These are phyloP conservation scores for Anoplius nigerrimus DNA, from an alignment of 2,888 invertebrate species.

Conservation along the genomic window DNA sequence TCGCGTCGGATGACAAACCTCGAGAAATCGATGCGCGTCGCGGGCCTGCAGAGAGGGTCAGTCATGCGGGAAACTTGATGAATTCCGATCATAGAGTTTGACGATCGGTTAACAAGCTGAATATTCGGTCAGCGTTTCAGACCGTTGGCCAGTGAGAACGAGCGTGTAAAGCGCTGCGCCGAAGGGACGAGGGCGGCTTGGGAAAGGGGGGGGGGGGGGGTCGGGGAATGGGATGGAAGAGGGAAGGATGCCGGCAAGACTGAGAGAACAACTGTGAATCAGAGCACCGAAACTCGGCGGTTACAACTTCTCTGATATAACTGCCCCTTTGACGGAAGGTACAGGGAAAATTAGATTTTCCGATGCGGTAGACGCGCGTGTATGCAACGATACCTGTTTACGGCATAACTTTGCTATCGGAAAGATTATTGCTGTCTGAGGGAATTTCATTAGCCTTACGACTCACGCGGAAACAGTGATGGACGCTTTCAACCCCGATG, in stretches of 20 bases:
- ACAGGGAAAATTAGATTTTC: constrained; percentile 26
- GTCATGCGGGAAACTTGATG: constrained; percentile 44
- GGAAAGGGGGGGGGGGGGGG: not conserved
- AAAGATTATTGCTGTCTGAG: constrained; percentile 8
- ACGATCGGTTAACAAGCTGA: constrained; percentile 60
- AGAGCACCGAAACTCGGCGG: constrained; percentile 28
- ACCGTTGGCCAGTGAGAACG: constrained; percentile 7
- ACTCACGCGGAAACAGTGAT: constrained; percentile 12
- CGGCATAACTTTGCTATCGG: constrained; percentile 39
- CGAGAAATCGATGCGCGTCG: constrained; percentile 32
- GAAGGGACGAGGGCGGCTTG: constrained; percentile 5
- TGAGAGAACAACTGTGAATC: constrained; percentile 20
- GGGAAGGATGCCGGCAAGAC: not conserved
- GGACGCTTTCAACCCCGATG: constrained; percentile 6
- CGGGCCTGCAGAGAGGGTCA: constrained; percentile 35
- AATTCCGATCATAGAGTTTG: constrained; percentile 52
- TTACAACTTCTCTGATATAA: constrained; percentile 40
- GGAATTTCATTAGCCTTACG: constrained; percentile 10
- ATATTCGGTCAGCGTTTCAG: constrained; percentile 38
- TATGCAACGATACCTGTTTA: constrained; percentile 37
- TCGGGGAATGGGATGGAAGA: constrained; percentile 8
- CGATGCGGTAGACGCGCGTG: constrained; percentile 22
- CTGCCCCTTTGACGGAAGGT: constrained; percentile 37
- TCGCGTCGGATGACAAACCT: constrained; percentile 25
- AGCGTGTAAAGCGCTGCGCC: constrained; percentile 5